Evolutionary conservation across 2,797 vertebrate species (phyloP).

Genomic region (Mallotus villosus): DNA sequence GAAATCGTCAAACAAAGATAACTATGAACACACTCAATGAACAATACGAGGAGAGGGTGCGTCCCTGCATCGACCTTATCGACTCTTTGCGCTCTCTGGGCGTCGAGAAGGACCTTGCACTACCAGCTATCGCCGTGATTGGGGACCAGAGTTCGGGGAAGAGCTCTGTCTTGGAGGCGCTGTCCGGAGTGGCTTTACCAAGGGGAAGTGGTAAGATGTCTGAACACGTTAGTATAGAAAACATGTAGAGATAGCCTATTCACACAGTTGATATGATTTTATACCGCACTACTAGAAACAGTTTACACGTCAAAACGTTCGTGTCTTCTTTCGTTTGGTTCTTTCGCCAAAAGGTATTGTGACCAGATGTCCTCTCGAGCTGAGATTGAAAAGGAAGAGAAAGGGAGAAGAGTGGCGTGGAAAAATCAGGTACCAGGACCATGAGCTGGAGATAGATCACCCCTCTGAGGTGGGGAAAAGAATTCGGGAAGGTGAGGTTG

Average conservation of each 20-base stretch:
- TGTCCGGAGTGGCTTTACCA: slow-evolving; percentile 87
- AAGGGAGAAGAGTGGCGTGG: slow-evolving; percentile 62
- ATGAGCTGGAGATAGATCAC: slow-evolving; percentile 31
- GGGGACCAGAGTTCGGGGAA: slow-evolving; percentile 94
- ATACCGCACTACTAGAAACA: background rate
- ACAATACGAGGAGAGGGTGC: slow-evolving; percentile 82
- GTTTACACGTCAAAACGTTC: background rate
- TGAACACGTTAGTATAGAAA: no score
- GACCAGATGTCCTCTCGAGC: slow-evolving; percentile 76
- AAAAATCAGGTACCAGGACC: slow-evolving; percentile 61
- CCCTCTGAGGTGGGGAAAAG: slow-evolving; percentile 49
- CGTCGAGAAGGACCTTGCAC: slow-evolving; percentile 81
- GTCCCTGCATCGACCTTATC: slow-evolving; percentile 85
- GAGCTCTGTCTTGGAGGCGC: slow-evolving; percentile 89
- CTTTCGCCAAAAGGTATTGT: slow-evolving; percentile 67
- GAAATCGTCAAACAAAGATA: no score
- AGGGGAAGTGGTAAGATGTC: slow-evolving; percentile 81
- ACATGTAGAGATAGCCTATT: no score
- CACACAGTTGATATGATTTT: background rate
- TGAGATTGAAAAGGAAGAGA: slow-evolving; percentile 72
- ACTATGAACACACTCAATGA: slow-evolving; percentile 50
- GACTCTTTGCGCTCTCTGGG: slow-evolving; percentile 83
- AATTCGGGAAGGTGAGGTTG: slow-evolving; percentile 51
- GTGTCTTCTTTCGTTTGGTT: background rate
- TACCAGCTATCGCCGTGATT: slow-evolving; percentile 87